phyloP scores from a whole-genome alignment of 2,888 invertebrate genomes.

The Lithophane leautieri region DNA sequence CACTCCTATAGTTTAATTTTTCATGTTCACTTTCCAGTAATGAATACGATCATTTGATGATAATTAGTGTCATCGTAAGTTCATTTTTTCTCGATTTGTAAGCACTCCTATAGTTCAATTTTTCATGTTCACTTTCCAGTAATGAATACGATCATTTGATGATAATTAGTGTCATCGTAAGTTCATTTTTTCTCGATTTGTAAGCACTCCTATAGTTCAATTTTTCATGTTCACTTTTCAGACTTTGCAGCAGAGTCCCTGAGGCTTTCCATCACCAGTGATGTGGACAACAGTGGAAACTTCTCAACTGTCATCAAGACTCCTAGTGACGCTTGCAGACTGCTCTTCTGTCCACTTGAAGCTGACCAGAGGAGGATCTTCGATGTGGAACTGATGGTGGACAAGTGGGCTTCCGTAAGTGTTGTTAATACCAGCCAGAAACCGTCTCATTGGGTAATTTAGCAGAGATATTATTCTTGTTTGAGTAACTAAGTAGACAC shows the following conservation, averaged over 20 bases:
- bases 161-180: no score
- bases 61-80: no score
- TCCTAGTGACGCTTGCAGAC: conserved; percentile 71
- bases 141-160: no score
- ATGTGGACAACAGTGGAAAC: conserved; percentile 70
- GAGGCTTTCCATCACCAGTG: conserved; percentile 73
- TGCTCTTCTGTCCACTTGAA: conserved; percentile 75
- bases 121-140: no score
- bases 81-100: no score
- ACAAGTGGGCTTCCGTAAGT: conserved; percentile 75
- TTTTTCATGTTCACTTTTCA: conserved; percentile 54
- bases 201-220: no score
- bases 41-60: no score
- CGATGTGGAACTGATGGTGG: conserved; percentile 73
- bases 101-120: no score
- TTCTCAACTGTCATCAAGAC: conserved; percentile 71
- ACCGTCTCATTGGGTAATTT: no score
- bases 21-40: conserved; percentile 65
- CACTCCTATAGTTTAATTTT: neutral
- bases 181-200: no score
- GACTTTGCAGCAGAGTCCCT: conserved; percentile 77
- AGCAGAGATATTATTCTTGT: no score
- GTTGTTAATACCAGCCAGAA: neutral
- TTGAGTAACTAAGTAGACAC: neutral
- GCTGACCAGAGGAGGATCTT: conserved; percentile 73